Evolutionary conservation across 2,888 invertebrate species (phyloP).

Genomic region (Cerceris ruficornis): DNA sequence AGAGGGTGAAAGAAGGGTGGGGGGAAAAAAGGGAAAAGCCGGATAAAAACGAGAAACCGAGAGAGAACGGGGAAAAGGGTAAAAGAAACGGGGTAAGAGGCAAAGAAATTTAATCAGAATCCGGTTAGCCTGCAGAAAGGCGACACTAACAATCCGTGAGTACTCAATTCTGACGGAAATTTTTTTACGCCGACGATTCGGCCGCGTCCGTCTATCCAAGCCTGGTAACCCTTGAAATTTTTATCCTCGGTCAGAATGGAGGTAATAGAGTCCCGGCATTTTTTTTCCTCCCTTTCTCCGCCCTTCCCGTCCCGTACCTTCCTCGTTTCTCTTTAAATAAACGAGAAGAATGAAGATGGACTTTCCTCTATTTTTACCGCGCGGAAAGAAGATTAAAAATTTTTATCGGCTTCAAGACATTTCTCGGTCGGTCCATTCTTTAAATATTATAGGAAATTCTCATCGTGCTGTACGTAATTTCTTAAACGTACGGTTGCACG

Average conservation of each 20-base stretch:
- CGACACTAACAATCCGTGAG: background rate
- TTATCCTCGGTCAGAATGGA: background rate
- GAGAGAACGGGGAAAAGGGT: constrained; percentile 17
- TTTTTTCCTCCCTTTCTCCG: background rate
- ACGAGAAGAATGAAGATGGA: background rate
- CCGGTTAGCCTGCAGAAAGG: constrained; percentile 11
- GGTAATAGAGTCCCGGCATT: background rate
- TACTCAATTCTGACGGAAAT: constrained; percentile 1
- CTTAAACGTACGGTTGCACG: background rate
- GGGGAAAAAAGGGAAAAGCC: background rate
- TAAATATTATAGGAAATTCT: background rate
- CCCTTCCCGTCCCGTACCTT: too few relatives aligned
- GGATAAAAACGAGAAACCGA: constrained; percentile 7
- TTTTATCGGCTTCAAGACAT: background rate
- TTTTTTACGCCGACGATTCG: background rate
- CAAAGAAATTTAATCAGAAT: constrained; percentile 41
- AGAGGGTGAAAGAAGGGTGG: background rate
- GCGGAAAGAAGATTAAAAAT: constrained; percentile 23
- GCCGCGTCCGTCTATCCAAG: background rate
- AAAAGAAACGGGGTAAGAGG: constrained; percentile 1
- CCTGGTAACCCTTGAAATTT: constrained; percentile 3
- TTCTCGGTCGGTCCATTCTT: background rate
- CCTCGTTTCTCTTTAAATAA: background rate
- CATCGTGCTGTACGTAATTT: background rate
- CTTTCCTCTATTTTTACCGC: background rate